Conservation (phyloP, 2,888 invertebrate species). For the Drosophila anceps region DNA sequence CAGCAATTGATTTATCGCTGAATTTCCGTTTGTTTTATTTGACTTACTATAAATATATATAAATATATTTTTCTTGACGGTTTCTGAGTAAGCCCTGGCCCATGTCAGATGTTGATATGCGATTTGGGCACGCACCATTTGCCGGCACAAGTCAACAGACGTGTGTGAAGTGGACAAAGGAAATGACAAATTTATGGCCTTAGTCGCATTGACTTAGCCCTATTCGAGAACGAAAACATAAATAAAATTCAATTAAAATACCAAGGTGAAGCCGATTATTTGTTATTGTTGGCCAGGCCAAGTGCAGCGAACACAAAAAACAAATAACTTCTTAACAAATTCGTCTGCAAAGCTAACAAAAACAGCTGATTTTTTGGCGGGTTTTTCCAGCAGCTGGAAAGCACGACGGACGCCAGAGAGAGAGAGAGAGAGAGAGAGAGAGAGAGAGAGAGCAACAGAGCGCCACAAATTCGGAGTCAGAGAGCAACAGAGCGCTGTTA, state of each 20-base stretch:
- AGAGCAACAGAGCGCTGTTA: constrained; percentile 16
- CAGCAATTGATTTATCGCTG: constrained; percentile 67
- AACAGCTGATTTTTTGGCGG: constrained; percentile 68
- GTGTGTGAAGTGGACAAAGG: neutral
- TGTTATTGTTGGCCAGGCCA: constrained; percentile 34
- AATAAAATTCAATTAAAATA: constrained; percentile 59
- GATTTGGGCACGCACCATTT: constrained; percentile 76
- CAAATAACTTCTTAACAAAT: constrained; percentile 21
- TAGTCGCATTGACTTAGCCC: constrained; percentile 2
- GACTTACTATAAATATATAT: constrained; percentile 31
- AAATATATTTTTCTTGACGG: constrained; percentile 15
- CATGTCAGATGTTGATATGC: constrained; percentile 50
- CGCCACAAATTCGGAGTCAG: neutral
- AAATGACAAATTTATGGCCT: constrained; percentile 33
- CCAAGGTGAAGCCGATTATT: constrained; percentile 25
- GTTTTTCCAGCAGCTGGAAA: constrained; percentile 59
- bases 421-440: constrained; percentile 38
- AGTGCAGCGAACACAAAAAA: constrained; percentile 13
- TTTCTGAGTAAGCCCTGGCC: constrained; percentile 44
- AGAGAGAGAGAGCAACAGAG: constrained; percentile 31
- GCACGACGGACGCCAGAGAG: neutral
- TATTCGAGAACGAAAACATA: constrained; percentile 28
- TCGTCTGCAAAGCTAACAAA: constrained; percentile 3
- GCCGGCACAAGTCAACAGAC: constrained; percentile 28
- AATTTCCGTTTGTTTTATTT: constrained; percentile 56